Conservation (phyloP, 2,113 vertebrate genomes). For the Uria lomvia region DNA sequence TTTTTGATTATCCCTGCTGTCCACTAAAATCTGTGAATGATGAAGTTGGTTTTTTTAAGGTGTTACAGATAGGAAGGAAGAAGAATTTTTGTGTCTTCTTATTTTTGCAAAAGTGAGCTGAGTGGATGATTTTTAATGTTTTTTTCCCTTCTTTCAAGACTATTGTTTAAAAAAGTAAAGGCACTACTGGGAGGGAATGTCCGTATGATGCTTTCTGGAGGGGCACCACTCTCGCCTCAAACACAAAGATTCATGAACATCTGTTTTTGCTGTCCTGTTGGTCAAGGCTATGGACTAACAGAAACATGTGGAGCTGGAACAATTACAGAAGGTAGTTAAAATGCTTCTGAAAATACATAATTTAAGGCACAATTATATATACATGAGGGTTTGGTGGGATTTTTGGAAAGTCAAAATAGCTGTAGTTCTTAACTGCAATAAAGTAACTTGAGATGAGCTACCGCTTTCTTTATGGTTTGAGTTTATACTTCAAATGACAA, state of each 20-base stretch:
- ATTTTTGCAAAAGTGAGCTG: neutral
- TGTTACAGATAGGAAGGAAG: neutral
- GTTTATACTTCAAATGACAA: neutral
- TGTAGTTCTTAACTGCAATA: neutral
- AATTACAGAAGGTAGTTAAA: constrained; percentile 87
- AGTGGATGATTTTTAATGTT: neutral
- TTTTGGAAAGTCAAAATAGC: neutral
- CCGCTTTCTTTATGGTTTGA: neutral
- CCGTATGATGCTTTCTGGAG: constrained; percentile 93
- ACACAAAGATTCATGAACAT: constrained; percentile 98
- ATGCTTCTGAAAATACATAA: neutral
- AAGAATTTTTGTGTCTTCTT: neutral
- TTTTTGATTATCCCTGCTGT: neutral
- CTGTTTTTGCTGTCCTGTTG: constrained; percentile 95
- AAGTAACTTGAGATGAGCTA: neutral
- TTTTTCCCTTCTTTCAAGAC: constrained; percentile 60
- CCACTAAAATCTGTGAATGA: neutral
- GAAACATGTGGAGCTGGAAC: constrained; percentile 95
- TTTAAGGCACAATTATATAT: neutral
- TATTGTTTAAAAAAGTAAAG: constrained; percentile 91
- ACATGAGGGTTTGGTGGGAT: neutral
- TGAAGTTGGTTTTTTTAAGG: neutral
- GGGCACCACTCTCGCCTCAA: constrained; percentile 88
- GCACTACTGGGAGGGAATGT: constrained; percentile 88
- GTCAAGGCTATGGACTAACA: constrained; percentile 94